Evolutionary conservation across 2,113 vertebrate genomes (phyloP).

Genomic region (Thamnaconus septentrionalis): DNA sequence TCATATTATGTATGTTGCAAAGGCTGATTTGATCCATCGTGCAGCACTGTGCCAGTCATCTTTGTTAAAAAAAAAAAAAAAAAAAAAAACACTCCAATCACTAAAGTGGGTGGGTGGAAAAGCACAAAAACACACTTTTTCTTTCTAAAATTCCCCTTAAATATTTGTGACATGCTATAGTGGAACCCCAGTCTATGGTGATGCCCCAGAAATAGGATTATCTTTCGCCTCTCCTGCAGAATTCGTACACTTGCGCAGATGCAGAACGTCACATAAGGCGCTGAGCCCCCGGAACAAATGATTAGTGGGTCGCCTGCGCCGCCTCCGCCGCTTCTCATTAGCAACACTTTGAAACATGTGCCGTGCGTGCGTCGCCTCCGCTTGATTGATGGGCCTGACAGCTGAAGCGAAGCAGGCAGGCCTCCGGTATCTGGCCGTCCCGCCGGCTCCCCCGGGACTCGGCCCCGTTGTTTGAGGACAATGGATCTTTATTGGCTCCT

Average conservation of each 20-base stretch:
- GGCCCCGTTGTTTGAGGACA: slow-evolving; percentile 15
- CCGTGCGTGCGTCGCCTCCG: slow-evolving; percentile 30
- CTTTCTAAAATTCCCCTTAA: too few relatives aligned
- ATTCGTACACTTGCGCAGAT: slow-evolving; percentile 25
- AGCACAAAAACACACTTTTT: slow-evolving; percentile 4
- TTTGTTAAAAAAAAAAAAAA: too few relatives aligned
- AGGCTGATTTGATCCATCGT: too few relatives aligned
- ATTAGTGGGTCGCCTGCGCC: background rate
- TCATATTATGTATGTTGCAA: too few relatives aligned
- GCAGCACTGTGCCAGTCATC: too few relatives aligned
- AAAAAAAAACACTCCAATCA: background rate
- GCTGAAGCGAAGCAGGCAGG: slow-evolving; percentile 25
- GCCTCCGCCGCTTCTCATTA: slow-evolving; percentile 29
- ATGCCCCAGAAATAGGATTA: background rate
- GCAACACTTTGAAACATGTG: slow-evolving; percentile 17
- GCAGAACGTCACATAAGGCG: slow-evolving; percentile 32
- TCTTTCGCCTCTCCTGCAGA: slow-evolving; percentile 6
- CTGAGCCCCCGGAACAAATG: slow-evolving; percentile 30
- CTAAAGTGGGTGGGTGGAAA: background rate
- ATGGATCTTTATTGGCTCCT: slow-evolving; percentile 17
- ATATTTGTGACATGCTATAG: too few relatives aligned
- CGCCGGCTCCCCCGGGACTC: background rate
- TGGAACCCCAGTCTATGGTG: too few relatives aligned
- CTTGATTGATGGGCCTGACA: slow-evolving; percentile 50
- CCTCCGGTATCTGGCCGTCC: slow-evolving; percentile 6